These are phyloP conservation scores for Astropecten irregularis DNA, from an alignment of 53 echinoderm and acorn worm species.

Conservation along the genomic window DNA sequence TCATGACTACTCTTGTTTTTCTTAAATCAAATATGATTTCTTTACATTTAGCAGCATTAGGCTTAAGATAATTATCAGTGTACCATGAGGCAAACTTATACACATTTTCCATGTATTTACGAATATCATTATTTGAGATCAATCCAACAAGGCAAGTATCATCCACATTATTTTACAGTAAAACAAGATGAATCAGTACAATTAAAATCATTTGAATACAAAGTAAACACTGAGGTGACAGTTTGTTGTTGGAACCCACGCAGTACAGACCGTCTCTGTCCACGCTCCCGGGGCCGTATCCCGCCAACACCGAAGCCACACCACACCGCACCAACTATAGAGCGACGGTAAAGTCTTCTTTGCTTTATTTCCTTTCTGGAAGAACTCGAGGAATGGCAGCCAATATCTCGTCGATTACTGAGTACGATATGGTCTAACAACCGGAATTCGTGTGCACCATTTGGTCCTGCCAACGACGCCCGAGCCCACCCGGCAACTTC, in stretches of 20 bases:
- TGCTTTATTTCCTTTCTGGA: no score
- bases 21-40: slow-evolving; percentile 7
- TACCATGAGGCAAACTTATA: background rate
- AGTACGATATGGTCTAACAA: no score
- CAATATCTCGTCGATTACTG: no score
- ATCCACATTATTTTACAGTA: slow-evolving; percentile 5
- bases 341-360: no score
- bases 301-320: background rate
- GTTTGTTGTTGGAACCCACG: background rate
- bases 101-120: background rate
- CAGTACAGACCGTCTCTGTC: no score
- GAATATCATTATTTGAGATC: background rate
- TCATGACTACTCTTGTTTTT: no score
- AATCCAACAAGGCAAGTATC: slow-evolving; percentile 15
- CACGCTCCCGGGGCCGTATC: no score
- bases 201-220: background rate
- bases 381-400: no score
- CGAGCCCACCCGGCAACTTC: no score
- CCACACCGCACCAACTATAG: no score
- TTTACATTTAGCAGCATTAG: background rate
- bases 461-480: no score
- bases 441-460: no score
- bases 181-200: background rate
- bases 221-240: background rate
- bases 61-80: background rate